Base-by-base conservation (phyloP, 2,888 invertebrate genomes). In the Ennomos quercinarius region DNA sequence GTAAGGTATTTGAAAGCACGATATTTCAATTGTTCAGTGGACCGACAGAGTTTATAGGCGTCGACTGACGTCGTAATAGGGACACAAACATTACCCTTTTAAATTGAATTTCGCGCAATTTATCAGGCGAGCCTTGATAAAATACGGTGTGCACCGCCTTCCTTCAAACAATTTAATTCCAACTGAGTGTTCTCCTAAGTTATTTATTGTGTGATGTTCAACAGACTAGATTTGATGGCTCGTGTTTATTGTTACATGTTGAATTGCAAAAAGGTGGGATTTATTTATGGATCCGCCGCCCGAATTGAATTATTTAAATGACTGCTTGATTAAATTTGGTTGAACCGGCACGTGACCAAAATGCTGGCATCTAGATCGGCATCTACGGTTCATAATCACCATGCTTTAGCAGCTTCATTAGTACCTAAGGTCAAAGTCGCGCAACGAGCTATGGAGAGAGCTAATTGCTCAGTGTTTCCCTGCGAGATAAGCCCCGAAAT, bases 31-130 rank as follows among this genome's bases (percentile, higher is more conserved):
- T 89, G 87, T 78, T 83, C 86, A 86, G 73, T 85, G 84, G 82
- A 73, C 81, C 82, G 83, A 69, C 79, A 81, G 79, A 88, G 85
- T 89, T 89, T 89, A 89, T 89, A 80, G 84, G 81, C 78, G 78
- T 78, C 78, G 83, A 86, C 85, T 87, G 87, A 89, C 83, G 80
- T 79, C 78, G 86, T 88, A 87, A 89, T 89, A 87, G 86, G 87
- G 86, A 82, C 86, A 85, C 87, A 89, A 89, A 88, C 87, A 89
- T 88, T 89, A 86, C 87, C 89, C 87, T 88, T 90, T 89, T 89
- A 89, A 89, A 90, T 90, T 89, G 89, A 89, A 90, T 89, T 87
- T 89, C 77, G 76, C 67, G 80, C 88, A 87, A 90, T 90, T 89
- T 88, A 90, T 89, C 87, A 87, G 80, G 57, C 73, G 73, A 65